phyloP scores from a whole-genome alignment of 2,888 invertebrate species.

The Brachypterus glaber region DNA sequence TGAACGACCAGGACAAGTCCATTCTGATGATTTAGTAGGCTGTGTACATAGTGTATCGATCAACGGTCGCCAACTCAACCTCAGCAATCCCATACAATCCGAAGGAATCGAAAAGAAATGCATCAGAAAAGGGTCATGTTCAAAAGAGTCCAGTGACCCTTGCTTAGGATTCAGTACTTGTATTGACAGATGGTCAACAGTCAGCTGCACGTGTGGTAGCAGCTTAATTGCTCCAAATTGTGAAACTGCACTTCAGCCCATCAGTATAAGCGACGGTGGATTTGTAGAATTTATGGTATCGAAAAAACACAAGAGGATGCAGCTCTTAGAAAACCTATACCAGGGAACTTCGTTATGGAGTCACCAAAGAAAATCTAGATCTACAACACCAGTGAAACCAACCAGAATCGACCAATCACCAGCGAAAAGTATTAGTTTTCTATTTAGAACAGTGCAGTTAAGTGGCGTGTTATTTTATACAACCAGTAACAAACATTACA shows the following conservation, averaged over 20 bases:
- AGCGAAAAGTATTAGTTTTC: constrained; percentile 65
- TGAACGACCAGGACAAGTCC: constrained; percentile 82
- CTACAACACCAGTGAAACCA: constrained; percentile 16
- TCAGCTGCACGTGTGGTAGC: constrained; percentile 62
- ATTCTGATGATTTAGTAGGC: constrained; percentile 87
- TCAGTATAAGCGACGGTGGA: constrained; percentile 68
- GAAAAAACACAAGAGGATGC: constrained; percentile 79
- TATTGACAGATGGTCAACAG: constrained; percentile 74
- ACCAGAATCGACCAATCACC: constrained; percentile 34
- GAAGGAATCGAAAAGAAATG: constrained; percentile 69
- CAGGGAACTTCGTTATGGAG: constrained; percentile 62
- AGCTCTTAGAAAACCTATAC: constrained; percentile 71
- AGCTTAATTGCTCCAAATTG: constrained; percentile 71
- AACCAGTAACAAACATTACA: constrained; percentile 79
- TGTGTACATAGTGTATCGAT: constrained; percentile 86
- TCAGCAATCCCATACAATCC: constrained; percentile 66
- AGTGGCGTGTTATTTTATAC: constrained; percentile 80
- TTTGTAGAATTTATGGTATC: constrained; percentile 70
- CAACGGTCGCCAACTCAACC: constrained; percentile 74
- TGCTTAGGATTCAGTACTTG: constrained; percentile 63
- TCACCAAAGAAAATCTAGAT: constrained; percentile 28
- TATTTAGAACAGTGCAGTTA: constrained; percentile 69
- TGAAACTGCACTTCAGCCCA: constrained; percentile 63
- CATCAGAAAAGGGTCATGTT: constrained; percentile 59
- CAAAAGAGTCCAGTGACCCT: constrained; percentile 42